Evolutionary conservation across 1,140 invertebrate genomes (phyloP), one percentile per base, ranked within the genome.

Genomic region (Eulimnadia texana): DNA sequence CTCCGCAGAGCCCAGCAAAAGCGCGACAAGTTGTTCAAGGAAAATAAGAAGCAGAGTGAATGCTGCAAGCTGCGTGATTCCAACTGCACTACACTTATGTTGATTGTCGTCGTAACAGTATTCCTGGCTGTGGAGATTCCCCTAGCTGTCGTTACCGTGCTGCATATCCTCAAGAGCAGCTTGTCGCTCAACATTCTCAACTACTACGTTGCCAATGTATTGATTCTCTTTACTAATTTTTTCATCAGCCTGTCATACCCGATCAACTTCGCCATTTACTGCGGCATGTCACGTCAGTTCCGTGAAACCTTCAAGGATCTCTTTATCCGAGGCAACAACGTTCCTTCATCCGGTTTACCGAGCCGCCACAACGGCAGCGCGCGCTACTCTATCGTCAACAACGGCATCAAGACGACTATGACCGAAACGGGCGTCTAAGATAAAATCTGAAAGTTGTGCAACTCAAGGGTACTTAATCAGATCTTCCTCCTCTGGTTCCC

Each of bases 251-350:
- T 92, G 6, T 89, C 85, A 20, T 95, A 94, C 72, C 91, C 91
- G 0, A 84, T 94, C 60, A 93, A 95, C 73, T 96, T 96, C 69
- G 90, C 90, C 58, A 94, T 96, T 63, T 96, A 96, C 71, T 95
- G 91, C 71, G 90, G 90, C 3, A 95, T 95, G 92, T 90, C 86
- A 53, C 77, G 89, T 23, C 89, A 93, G 70, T 42, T 42, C 16
- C 33, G 33, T 16, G 33, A 42, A 42, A 42, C 33, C 33, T 42
- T 42, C 33, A 42, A 42, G 16, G 33, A 42, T 16, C 33, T 42
- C 16, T 42, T 42, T 16, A 42, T 42, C 33, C 33, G 33, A 42
- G 33, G 33, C 6, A 42, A 42, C 33, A 42, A 16, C 33, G 33
- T 42, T 42, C 33, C 33, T 16, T 42, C n/a, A n/a, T n/a, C 33